A percentile compares a stretch with the other conserved stretches of the same genome.
Evolutionary conservation across 2,113 vertebrate species (phyloP).

Genomic region (Mustelus asterias): DNA sequence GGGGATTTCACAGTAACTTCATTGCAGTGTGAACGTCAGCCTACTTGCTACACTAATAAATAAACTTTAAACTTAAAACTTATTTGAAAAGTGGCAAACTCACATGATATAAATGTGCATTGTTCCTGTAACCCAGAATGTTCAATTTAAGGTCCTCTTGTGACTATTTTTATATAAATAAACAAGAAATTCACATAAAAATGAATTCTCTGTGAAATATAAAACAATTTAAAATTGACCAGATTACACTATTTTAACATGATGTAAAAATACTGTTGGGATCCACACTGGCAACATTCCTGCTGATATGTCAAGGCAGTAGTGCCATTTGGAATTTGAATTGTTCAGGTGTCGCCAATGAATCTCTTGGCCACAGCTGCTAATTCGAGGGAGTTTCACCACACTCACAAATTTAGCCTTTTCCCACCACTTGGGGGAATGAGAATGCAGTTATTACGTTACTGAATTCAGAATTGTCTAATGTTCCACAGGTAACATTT

Average conservation of each 20-base stretch:
- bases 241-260: neutral
- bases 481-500: no score
- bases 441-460: neutral
- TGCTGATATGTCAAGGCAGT: no score
- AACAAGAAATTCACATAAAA: neutral
- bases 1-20: no score
- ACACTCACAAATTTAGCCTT: no score
- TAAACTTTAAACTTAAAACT: neutral
- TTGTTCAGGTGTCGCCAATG: no score
- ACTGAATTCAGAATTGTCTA: neutral
- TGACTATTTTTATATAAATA: neutral
- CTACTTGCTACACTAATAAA: no score
- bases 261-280: neutral
- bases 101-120: neutral
- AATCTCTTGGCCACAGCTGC: no score
- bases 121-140: neutral
- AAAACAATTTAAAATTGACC: neutral
- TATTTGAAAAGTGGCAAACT: neutral
- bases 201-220: neutral
- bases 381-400: no score
- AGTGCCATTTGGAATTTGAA: no score
- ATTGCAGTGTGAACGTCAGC: no score
- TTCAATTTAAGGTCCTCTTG: neutral
- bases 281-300: no score
- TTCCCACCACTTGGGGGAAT: neutral